A percentile compares a stretch with the other conserved stretches of the same genome.
Conservation (phyloP, 2,888 invertebrate genomes). For the Tachina fera region DNA sequence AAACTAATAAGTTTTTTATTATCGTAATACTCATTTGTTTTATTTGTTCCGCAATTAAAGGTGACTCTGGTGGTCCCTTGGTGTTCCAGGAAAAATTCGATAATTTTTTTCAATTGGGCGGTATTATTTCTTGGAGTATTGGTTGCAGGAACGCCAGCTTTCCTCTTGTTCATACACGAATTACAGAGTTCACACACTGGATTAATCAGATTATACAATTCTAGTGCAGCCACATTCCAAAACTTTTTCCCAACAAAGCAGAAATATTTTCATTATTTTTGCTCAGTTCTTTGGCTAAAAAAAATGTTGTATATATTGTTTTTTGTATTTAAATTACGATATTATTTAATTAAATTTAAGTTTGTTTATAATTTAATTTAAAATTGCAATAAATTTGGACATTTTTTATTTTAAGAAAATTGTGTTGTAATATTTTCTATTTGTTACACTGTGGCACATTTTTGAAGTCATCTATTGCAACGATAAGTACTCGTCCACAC, state of each 20-base stretch:
- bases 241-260: too few relatives aligned
- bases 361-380: constrained; percentile 35
- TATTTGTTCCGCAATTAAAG: constrained; percentile 82
- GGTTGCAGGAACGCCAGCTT: constrained; percentile 96
- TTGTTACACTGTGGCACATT: background rate
- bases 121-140: constrained; percentile 95
- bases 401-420: constrained; percentile 33
- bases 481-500: too few relatives aligned
- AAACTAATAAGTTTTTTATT: background rate
- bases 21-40: background rate
- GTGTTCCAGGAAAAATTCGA: constrained; percentile 90
- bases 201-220: constrained; percentile 94
- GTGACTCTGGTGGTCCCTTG: constrained; percentile 97
- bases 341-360: constrained; percentile 58
- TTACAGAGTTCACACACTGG: constrained; percentile 96
- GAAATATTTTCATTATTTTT: background rate
- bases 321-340: constrained; percentile 58
- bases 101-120: constrained; percentile 92
- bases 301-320: constrained; percentile 58
- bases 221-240: constrained; percentile 71
- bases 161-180: constrained; percentile 95
- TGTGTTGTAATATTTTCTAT: constrained; percentile 44
- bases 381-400: constrained; percentile 17
- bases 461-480: too few relatives aligned
- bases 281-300: background rate